phyloP scores from a whole-genome alignment of 2,113 vertebrate genomes.

The Atlantisia rogersi region DNA sequence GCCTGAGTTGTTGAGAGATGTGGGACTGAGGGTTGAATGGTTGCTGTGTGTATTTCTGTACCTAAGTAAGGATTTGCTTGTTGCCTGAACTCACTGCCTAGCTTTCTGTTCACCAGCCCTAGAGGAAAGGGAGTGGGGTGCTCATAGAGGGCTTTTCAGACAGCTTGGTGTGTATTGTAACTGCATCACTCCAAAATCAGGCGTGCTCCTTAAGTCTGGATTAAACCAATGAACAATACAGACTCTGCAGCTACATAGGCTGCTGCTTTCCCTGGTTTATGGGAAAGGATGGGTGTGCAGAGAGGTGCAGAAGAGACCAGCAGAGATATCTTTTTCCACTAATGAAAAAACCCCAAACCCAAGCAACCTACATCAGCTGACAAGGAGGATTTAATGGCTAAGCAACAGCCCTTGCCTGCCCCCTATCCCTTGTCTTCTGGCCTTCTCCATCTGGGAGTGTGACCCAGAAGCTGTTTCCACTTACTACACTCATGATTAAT shows the following conservation, averaged over 20 bases:
- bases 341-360: not conserved
- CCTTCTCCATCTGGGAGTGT: not conserved
- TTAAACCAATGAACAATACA: not conserved
- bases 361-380: not conserved
- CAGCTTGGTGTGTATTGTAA: not conserved
- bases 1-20: not conserved
- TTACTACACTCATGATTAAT: rapidly evolving
- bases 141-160: not conserved
- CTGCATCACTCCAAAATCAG: not conserved
- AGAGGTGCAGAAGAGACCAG: not conserved
- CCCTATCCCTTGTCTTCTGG: not conserved
- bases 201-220: not conserved
- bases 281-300: not conserved
- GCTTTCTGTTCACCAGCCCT: not conserved
- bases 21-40: not conserved
- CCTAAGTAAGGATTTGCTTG: not conserved
- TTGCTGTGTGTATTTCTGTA: not conserved
- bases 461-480: not conserved
- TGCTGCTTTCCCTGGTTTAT: not conserved
- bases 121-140: not conserved
- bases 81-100: not conserved
- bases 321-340: not conserved
- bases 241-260: not conserved
- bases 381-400: not conserved
- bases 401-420: not conserved